A percentile compares a stretch with the other conserved stretches of the same genome.
Conservation (phyloP, 92 coral and sea anemone species). For the Epizoanthus scotinus region DNA sequence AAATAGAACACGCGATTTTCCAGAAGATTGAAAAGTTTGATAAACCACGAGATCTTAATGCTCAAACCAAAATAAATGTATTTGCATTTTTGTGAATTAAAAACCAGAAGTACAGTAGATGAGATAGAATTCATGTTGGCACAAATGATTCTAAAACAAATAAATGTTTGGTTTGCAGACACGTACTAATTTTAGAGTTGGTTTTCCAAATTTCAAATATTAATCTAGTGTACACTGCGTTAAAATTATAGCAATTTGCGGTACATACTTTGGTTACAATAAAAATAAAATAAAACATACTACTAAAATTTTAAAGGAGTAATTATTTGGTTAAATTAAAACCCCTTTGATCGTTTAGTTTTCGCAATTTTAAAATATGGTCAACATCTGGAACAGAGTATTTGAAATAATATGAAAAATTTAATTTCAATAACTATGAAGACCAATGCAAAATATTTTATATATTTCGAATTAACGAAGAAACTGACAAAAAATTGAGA, state of each 20-base stretch:
- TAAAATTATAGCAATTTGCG: conserved; percentile 12
- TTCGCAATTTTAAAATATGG: not conserved
- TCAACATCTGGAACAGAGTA: not conserved
- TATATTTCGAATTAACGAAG: not conserved
- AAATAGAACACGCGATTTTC: too few species aligned
- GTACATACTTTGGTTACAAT: not conserved
- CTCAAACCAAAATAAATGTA: not conserved
- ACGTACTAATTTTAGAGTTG: conserved; percentile 10
- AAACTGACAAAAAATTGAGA: not conserved
- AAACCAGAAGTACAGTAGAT: not conserved
- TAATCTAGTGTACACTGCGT: conserved; percentile 22
- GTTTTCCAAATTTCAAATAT: conserved; percentile 20
- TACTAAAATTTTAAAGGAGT: not conserved
- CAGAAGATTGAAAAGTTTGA: not conserved
- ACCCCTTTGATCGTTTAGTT: not conserved
- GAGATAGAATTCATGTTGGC: not conserved
- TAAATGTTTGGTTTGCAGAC: not conserved
- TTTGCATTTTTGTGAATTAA: not conserved
- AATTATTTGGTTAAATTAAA: conserved; percentile 6
- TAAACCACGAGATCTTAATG: conserved; percentile 8
- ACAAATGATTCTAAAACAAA: conserved; percentile 4
- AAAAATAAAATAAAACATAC: conserved; percentile 14
- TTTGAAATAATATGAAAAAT: not conserved
- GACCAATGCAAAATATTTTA: not conserved
- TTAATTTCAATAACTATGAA: not conserved